phyloP scores from a whole-genome alignment of 2,797 vertebrate species.

The Eulemur mongoz region DNA sequence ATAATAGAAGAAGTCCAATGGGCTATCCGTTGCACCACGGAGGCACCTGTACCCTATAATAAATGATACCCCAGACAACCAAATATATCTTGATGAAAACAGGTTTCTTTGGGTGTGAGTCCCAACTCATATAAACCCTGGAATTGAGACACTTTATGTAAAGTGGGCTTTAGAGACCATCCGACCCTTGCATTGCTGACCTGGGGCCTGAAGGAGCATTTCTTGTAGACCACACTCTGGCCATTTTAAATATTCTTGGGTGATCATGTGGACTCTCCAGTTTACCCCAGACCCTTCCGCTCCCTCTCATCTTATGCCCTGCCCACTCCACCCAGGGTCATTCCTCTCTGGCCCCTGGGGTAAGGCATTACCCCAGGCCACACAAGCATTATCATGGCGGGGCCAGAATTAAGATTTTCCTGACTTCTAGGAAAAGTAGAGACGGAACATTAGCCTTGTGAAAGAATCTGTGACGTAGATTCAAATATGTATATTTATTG shows the following conservation, averaged over 20 bases:
- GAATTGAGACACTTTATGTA: neutral
- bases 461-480: too few relatives aligned
- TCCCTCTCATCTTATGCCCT: neutral
- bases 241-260: neutral
- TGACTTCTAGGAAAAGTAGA: neutral
- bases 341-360: neutral
- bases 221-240: neutral
- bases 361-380: neutral
- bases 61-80: neutral
- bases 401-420: neutral
- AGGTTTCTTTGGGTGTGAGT: neutral
- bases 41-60: neutral
- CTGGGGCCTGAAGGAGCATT: neutral
- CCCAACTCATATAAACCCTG: neutral
- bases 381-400: neutral
- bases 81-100: neutral
- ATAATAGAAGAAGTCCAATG: neutral
- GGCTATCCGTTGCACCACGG: too few relatives aligned
- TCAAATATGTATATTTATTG: too few relatives aligned
- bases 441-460: neutral
- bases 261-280: neutral
- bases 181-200: accelerated
- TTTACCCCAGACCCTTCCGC: too few relatives aligned
- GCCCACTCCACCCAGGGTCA: neutral
- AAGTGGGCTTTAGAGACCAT: neutral